Percentiles rank a stretch among this genome's conserved stretches.
These are phyloP conservation scores for Leptopilina clavipes DNA, from an alignment of 1,140 invertebrate genomes.

Conservation along the genomic window DNA sequence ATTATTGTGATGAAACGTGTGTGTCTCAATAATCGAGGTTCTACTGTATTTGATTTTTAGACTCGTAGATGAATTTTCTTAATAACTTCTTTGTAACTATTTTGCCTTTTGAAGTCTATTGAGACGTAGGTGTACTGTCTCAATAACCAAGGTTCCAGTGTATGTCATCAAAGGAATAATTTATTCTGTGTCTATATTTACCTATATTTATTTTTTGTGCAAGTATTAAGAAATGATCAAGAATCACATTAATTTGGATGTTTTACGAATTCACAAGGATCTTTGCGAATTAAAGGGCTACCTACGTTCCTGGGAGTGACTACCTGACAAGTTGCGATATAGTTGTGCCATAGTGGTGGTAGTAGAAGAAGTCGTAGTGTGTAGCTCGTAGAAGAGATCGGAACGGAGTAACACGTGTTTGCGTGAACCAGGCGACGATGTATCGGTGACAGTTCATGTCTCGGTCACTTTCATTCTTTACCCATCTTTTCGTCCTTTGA, in stretches of 20 bases:
- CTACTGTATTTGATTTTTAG: no score
- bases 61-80: no score
- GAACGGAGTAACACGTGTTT: constrained; percentile 71
- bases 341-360: background rate
- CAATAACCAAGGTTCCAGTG: no score
- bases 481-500: constrained; percentile 41
- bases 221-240: no score
- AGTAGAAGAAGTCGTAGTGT: constrained; percentile 45
- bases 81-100: no score
- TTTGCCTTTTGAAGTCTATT: no score
- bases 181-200: no score
- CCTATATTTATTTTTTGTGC: no score
- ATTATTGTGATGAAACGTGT: no score
- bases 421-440: constrained; percentile 72
- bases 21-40: no score
- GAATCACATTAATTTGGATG: background rate
- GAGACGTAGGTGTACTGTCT: no score
- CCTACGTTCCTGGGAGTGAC: constrained; percentile 36
- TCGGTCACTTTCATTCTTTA: constrained; percentile 53
- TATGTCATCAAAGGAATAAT: no score
- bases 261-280: constrained; percentile 17
- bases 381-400: constrained; percentile 43
- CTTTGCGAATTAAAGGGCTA: constrained; percentile 50
- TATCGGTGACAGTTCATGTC: constrained; percentile 73
- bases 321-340: constrained; percentile 48